Conservation (phyloP, 2,888 invertebrate genomes). For the Polyploca ridens region DNA sequence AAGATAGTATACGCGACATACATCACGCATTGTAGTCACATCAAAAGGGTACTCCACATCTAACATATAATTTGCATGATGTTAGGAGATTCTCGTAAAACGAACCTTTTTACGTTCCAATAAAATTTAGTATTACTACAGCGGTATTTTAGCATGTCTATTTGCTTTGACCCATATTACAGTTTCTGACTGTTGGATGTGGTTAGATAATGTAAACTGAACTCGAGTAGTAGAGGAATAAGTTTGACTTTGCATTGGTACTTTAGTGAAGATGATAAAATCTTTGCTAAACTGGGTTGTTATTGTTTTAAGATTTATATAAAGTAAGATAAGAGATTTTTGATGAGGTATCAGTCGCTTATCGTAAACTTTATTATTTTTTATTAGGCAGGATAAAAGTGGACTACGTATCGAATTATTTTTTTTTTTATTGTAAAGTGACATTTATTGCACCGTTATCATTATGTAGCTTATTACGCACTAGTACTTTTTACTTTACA, state of each 20-base stretch:
- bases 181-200: neutral
- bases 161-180: constrained; percentile 6
- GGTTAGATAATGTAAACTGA: neutral
- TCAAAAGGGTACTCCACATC: constrained; percentile 1
- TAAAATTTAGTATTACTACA: neutral
- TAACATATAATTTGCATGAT: constrained; percentile 9
- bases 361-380: no score
- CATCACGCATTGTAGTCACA: neutral
- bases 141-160: neutral
- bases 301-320: no score
- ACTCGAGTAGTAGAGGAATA: neutral
- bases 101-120: constrained; percentile 10
- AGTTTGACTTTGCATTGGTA: neutral
- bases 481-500: no score
- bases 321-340: no score
- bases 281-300: no score
- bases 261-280: no score
- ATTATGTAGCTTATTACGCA: no score
- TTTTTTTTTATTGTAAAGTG: no score
- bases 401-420: no score
- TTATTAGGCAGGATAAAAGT: no score
- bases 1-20: neutral
- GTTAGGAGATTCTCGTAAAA: constrained; percentile 2
- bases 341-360: no score
- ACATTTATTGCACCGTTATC: no score